Evolutionary conservation across 2,797 vertebrate genomes (phyloP).

Genomic region (Bryconaethiops microstoma): DNA sequence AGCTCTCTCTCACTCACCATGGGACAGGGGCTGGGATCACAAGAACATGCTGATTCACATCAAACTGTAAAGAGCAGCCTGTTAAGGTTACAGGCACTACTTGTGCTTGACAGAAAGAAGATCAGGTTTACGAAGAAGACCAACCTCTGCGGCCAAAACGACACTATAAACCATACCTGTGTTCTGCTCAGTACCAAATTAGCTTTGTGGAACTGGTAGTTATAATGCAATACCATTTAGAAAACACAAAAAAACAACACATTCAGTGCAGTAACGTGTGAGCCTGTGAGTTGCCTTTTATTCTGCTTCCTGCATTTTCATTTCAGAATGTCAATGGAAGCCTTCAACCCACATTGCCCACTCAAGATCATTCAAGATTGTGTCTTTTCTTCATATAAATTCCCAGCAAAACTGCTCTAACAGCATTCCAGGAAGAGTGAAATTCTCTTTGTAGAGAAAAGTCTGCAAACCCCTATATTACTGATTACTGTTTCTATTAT

Average conservation of each 20-base stretch:
- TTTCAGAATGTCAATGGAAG: background rate
- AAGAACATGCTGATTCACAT: slow-evolving; percentile 6
- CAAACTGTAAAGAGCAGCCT: background rate
- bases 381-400: background rate
- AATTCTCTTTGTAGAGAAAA: background rate
- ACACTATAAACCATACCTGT: background rate
- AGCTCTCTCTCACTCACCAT: background rate
- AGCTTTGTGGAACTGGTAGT: background rate
- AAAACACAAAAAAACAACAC: background rate
- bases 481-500: background rate
- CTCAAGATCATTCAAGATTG: background rate
- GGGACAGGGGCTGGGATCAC: background rate
- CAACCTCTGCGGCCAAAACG: background rate
- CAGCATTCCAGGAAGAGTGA: background rate
- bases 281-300: background rate
- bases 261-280: too few species aligned
- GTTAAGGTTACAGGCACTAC: background rate
- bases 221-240: background rate
- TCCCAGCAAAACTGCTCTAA: background rate
- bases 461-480: background rate
- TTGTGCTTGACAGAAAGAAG: background rate
- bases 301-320: background rate
- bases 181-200: background rate
- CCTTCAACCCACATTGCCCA: background rate
- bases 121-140: background rate